Evolutionary conservation across 2,113 vertebrate genomes (phyloP).

Genomic region (Polyodon spathula): DNA sequence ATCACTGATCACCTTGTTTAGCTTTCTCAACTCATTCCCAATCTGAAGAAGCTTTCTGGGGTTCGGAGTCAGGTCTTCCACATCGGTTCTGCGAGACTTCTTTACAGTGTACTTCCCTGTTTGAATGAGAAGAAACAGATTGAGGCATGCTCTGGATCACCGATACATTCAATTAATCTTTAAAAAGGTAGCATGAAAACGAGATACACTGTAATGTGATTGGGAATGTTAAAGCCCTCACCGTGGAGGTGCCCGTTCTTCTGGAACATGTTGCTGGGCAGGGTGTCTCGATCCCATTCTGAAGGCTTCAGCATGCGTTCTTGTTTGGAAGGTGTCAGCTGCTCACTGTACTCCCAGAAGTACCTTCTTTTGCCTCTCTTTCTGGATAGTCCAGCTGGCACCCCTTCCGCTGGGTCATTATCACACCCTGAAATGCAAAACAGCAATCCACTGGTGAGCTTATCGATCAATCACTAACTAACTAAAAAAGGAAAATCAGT

Average conservation of each 20-base stretch:
- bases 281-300: conserved; percentile 86
- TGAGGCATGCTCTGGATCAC: not conserved
- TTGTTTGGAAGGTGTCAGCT: conserved; percentile 81
- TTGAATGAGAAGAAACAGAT: conserved; percentile 16
- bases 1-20: conserved; percentile 97
- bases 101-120: conserved; percentile 90
- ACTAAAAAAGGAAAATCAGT: too few species aligned
- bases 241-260: conserved; percentile 87
- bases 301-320: conserved; percentile 90
- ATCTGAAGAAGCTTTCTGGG: conserved; percentile 93
- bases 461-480: too few species aligned
- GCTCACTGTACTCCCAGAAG: conserved; percentile 98
- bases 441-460: too few species aligned
- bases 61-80: conserved; percentile 95
- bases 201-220: not conserved
- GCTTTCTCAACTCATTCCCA: conserved; percentile 85
- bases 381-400: conserved; percentile 79
- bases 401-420: conserved; percentile 80
- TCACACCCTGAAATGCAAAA: conserved; percentile 86
- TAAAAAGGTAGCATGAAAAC: not conserved
- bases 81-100: conserved; percentile 92
- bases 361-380: conserved; percentile 92
- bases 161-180: too few species aligned
- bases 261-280: conserved; percentile 97
- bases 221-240: conserved; percentile 36